A percentile compares a stretch with the other conserved stretches of the same genome.
Conservation (phyloP, 1,140 invertebrate genomes). For the Drosophila ficusphila region DNA sequence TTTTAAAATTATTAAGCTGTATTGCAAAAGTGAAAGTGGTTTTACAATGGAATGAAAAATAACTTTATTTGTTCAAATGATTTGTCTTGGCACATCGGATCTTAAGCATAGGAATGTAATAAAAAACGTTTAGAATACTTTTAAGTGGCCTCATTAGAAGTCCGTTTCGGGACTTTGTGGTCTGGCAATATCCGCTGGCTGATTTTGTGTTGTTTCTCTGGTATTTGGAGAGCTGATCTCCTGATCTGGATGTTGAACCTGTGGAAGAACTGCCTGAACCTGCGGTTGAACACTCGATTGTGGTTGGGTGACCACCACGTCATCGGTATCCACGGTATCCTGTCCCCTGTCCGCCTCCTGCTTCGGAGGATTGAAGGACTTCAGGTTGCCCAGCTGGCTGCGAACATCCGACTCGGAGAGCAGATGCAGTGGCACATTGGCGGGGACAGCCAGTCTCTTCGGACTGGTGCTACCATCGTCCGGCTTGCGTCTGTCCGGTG, state of each 20-base stretch:
- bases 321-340: constrained; percentile 24
- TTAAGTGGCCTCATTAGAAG: constrained; percentile 43
- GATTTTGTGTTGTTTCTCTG: not conserved
- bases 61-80: constrained; percentile 47
- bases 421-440: constrained; percentile 77
- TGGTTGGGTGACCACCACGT: constrained; percentile 18
- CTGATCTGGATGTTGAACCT: not conserved
- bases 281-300: constrained; percentile 5
- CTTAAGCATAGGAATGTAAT: constrained; percentile 17
- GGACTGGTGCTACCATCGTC: constrained; percentile 71
- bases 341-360: constrained; percentile 3
- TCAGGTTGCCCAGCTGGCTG: constrained; percentile 66
- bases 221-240: not conserved
- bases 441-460: constrained; percentile 71
- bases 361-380: constrained; percentile 59
- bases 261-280: constrained; percentile 13
- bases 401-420: constrained; percentile 75
- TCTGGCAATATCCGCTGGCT: constrained; percentile 29
- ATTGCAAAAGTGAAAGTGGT: no score
- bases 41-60: constrained; percentile 26
- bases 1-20: no score
- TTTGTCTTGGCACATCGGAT: constrained; percentile 13
- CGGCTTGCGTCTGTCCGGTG: constrained; percentile 72
- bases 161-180: constrained; percentile 82
- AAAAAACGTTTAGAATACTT: constrained; percentile 38